Evolutionary conservation across 1,140 invertebrate genomes (phyloP).

Genomic region (Neocloeon triangulifer): DNA sequence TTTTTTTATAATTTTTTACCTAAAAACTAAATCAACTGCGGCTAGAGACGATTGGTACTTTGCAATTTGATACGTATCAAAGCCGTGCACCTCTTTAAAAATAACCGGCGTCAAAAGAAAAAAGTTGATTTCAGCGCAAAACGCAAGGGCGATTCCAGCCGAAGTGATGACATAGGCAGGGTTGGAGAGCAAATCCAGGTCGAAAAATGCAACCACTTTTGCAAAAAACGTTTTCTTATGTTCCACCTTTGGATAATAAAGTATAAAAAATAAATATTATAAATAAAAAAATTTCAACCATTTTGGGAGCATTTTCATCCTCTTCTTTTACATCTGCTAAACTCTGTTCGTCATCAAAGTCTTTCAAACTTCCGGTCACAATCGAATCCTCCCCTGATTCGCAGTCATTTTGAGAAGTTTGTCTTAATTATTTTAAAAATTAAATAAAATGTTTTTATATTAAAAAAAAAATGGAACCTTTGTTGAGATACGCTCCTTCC

Average conservation of each 20-base stretch:
- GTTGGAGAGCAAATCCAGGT: slow-evolving; percentile 1
- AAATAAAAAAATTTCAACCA: too few relatives aligned
- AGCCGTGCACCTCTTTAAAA: background rate
- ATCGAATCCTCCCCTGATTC: too few relatives aligned
- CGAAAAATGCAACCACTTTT: slow-evolving; percentile 2
- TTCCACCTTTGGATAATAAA: too few relatives aligned
- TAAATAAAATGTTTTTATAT: too few relatives aligned
- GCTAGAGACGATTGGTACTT: background rate
- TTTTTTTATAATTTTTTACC: background rate
- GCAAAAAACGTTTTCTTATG: background rate
- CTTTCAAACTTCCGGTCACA: too few relatives aligned
- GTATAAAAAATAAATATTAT: too few relatives aligned
- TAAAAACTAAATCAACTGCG: background rate
- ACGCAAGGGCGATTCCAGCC: background rate
- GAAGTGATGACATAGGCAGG: slow-evolving; percentile 1
- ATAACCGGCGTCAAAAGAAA: slow-evolving; percentile 1
- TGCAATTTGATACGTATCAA: background rate
- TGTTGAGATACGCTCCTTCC: background rate
- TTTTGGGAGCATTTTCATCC: too few relatives aligned
- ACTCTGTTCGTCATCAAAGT: too few relatives aligned
- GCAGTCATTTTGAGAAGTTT: too few relatives aligned
- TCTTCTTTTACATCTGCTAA: too few relatives aligned
- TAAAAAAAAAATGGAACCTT: too few relatives aligned
- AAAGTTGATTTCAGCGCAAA: slow-evolving; percentile 3
- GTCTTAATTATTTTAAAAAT: too few relatives aligned